Base-by-base conservation (phyloP, 2,888 invertebrate genomes). In the Volucella inflata region DNA sequence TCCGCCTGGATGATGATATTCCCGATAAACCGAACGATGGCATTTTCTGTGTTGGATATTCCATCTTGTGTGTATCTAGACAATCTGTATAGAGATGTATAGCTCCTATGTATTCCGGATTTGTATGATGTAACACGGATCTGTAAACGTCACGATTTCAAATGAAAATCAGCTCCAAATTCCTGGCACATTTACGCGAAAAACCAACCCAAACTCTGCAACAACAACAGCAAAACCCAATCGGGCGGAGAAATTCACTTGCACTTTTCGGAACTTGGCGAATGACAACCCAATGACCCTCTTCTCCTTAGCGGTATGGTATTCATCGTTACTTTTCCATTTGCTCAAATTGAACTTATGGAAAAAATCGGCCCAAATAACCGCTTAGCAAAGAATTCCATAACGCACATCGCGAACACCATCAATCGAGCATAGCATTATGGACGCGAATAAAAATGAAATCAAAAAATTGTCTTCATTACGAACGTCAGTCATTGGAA, bases 191-290 rank as follows among this genome's bases (percentile, higher is more conserved):
- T 67, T 81, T 82, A 87, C 81, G 68, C 74, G 64, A 70, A 57
- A 21, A 46, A 10, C 74, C 10, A 72, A 11, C 65, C 74, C 72
- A 71, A 40, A 44, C 48, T 8, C n/a, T 10, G 8, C n/a, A 40
- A 57, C 36, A 21, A n/a, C 48, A n/a, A n/a, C 4, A 10, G 30
- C 42, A 36, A 82, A 14, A 42, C 40, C 46, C 60, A 17, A 77
- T 46, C n/a, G 8, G 44, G 36, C 44, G 75, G 87, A 75, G 87
- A 87, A 87, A 87, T 87, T 87, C 81, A 87, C 87, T 87, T 87
- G 82, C 87, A 87, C 87, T 87, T 87, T 87, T 71, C 21, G 42
- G 30, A 17, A 42, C 68, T 53, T 46, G 57, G 72, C 17, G 64
- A 74, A 48, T 14, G 62, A 40, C 82, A 81, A 87, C 87, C 87